Percentiles rank a stretch among this genome's conserved stretches.
Evolutionary conservation across 2,113 vertebrate genomes (phyloP).

Genomic region (Ploceus nigricollis): DNA sequence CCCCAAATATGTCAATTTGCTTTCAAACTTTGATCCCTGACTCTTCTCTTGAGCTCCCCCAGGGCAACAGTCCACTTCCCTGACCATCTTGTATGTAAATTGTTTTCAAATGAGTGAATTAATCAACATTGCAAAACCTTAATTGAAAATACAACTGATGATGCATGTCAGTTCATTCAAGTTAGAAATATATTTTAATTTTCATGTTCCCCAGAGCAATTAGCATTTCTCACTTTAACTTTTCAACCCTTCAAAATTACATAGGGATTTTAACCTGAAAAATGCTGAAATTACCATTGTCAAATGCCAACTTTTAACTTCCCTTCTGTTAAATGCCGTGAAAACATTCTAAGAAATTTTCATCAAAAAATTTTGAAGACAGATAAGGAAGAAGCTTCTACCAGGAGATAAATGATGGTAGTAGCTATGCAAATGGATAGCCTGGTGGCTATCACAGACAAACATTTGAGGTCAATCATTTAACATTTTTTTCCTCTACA

Average conservation of each 20-base stretch:
- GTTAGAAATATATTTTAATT: slow-evolving; percentile 52
- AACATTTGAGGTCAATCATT: background rate
- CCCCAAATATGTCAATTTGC: slow-evolving; percentile 5
- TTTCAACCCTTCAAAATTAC: background rate
- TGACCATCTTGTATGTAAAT: slow-evolving; percentile 51
- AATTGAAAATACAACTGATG: slow-evolving; percentile 61
- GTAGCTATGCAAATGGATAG: rapidly evolving
- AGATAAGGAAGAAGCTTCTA: background rate
- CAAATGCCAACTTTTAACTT: background rate
- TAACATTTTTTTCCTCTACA: background rate
- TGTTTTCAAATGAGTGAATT: slow-evolving; percentile 61
- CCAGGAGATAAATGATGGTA: background rate
- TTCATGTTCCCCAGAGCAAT: slow-evolving; percentile 26
- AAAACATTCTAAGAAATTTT: background rate
- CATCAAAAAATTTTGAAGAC: background rate
- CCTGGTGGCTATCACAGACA: background rate
- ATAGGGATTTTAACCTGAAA: background rate
- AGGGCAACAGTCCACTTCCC: slow-evolving; percentile 33
- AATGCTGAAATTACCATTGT: background rate
- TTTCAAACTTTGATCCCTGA: slow-evolving; percentile 32
- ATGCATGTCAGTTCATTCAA: slow-evolving; percentile 48
- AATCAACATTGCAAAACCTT: slow-evolving; percentile 57
- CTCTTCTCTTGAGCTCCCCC: slow-evolving; percentile 1
- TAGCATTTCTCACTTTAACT: background rate
- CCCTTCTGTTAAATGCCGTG: background rate